phyloP scores from a whole-genome alignment of 2,888 invertebrate species.

The Ernsta delagoae region DNA sequence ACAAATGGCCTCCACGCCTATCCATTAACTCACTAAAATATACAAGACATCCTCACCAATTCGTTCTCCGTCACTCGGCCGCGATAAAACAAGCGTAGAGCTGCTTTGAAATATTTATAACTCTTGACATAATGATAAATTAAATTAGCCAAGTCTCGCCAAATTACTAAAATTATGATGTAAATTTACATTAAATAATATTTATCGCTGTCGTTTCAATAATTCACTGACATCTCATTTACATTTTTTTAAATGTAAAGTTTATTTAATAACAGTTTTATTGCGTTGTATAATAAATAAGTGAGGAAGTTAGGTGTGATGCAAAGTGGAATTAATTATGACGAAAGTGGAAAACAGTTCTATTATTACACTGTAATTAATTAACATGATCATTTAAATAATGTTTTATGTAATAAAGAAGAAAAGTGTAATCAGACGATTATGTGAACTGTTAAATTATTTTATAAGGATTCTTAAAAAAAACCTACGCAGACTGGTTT shows the following conservation, averaged over 20 bases:
- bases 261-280: slow-evolving; percentile 31
- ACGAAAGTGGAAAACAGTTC: slow-evolving; percentile 23
- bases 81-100: slow-evolving; percentile 11
- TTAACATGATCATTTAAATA: slow-evolving; percentile 33
- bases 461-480: slow-evolving; percentile 5
- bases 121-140: slow-evolving; percentile 32
- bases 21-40: background rate
- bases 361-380: slow-evolving; percentile 29
- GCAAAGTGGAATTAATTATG: slow-evolving; percentile 22
- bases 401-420: slow-evolving; percentile 26
- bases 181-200: slow-evolving; percentile 32
- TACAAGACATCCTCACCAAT: slow-evolving; percentile 1
- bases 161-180: slow-evolving; percentile 35
- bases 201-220: slow-evolving; percentile 33
- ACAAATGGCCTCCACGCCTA: background rate
- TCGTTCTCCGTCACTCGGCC: slow-evolving; percentile 4
- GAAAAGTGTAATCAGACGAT: slow-evolving; percentile 1
- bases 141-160: slow-evolving; percentile 30
- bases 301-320: slow-evolving; percentile 9
- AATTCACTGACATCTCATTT: slow-evolving; percentile 31
- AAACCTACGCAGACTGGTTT: too few species aligned
- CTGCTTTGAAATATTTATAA: slow-evolving; percentile 25
- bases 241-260: slow-evolving; percentile 31
- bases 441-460: background rate
- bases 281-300: slow-evolving; percentile 22